These are phyloP conservation scores for Sclerurus mexicanus DNA, from an alignment of 2,113 vertebrate genomes.

Conservation along the genomic window DNA sequence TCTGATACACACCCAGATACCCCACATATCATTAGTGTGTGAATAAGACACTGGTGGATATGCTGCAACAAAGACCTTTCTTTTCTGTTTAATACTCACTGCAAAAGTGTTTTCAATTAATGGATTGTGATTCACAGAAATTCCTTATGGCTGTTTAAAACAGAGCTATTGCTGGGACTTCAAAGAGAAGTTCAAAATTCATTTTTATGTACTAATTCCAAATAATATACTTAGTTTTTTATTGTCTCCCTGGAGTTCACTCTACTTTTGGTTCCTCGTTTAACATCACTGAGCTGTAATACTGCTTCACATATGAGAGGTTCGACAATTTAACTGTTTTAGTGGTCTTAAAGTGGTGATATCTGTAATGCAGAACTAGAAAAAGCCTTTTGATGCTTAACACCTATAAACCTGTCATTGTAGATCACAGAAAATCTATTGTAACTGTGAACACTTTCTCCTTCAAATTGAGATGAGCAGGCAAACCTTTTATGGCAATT, in stretches of 20 bases:
- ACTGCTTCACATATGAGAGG: not conserved
- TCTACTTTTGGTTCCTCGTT: not conserved
- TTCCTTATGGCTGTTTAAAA: not conserved
- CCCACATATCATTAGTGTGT: not conserved
- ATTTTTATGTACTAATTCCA: not conserved
- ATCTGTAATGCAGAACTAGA: not conserved
- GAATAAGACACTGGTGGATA: not conserved
- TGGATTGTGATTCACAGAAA: not conserved
- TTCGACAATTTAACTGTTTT: constrained; percentile 3
- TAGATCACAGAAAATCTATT: constrained; percentile 10
- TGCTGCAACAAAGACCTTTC: not conserved
- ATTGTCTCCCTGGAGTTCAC: not conserved
- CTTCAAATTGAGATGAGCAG: constrained; percentile 30
- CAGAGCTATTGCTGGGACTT: not conserved
- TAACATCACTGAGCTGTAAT: not conserved
- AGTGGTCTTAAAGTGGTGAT: constrained; percentile 16
- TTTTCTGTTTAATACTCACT: not conserved
- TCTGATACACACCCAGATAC: not conserved
- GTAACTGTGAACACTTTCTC: not conserved
- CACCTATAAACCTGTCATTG: constrained; percentile 37
- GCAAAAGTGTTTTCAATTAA: not conserved
- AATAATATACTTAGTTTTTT: constrained; percentile 13
- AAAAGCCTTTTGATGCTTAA: constrained; percentile 37
- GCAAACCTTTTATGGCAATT: constrained; percentile 35
- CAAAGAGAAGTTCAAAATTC: not conserved